Base-by-base conservation (phyloP, 2,797 vertebrate genomes). In the Tragelaphus oryx region DNA sequence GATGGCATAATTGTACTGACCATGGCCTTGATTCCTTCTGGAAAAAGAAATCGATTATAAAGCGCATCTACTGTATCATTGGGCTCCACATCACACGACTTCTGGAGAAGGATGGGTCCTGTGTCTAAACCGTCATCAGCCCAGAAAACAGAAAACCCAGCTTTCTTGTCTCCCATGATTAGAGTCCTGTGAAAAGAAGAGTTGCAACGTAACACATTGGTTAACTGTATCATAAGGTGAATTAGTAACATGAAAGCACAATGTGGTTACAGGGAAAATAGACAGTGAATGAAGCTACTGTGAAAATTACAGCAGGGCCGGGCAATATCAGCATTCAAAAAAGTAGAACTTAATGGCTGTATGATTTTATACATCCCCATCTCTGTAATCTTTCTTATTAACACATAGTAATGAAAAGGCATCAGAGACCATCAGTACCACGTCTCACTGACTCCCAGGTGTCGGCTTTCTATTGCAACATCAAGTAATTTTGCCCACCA, bases 71-170 rank as follows among this genome's bases (percentile, higher is more conserved):
- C 99, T 0, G 99, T 99, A 94, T 99, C 99, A 0, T 99, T 99
- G 89, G 99, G 98, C 48, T 99, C 98, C 3, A 99, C 99, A 0
- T 98, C 97, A 96, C 99, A 99, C 65, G 99, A 98, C 82, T 97
- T 98, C 98, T 99, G 99, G 96, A 99, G 98, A 95, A 99, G 99
- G 96, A 99, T 98, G 1, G 99, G 99, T 55, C 99, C 99, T 0
- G 99, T 99, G 97, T 99, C 99, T 98, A 99, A 98, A 18, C 99
- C 99, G n/a, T 99, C 99, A 78, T 99, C 99, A 16, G 99, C 99
- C 99, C 99, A 99, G 98, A 99, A 99, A 97, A 99, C 97, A 2
- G 99, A 99, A 98, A 99, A 99, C 8, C 99, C 99, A 20, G 99
- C 99, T 97, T 99, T 99, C 97, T 99, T 99, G 95, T 99, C 99